Percentiles rank a stretch among this genome's conserved stretches.
phyloP scores from a whole-genome alignment of 92 coral and sea anemone genomes.

The Diadumene lineata region DNA sequence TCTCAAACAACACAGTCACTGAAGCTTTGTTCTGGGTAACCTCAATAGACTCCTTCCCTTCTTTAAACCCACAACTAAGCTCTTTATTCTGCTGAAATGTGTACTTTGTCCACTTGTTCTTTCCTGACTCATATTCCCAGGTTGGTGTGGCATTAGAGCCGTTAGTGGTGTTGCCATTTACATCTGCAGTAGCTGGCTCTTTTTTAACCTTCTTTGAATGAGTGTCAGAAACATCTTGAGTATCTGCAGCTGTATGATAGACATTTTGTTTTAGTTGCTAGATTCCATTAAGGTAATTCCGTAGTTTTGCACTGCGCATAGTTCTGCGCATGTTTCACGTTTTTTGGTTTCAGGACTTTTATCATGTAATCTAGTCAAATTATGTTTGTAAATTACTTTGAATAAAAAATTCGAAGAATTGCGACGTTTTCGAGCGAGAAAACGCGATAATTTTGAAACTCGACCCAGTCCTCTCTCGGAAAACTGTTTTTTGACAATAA shows the following conservation, averaged over 20 bases:
- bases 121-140: slow-evolving; percentile 79
- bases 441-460: too few species aligned
- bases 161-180: background rate
- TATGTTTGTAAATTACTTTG: too few species aligned
- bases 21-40: slow-evolving; percentile 54
- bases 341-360: too few species aligned
- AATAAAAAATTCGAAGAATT: too few species aligned
- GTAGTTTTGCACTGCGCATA: too few species aligned
- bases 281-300: too few species aligned
- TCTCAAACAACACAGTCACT: slow-evolving; percentile 63
- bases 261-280: too few species aligned
- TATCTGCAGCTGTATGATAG: slow-evolving; percentile 30
- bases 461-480: too few species aligned
- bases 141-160: background rate
- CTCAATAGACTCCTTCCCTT: slow-evolving; percentile 56
- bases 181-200: slow-evolving; percentile 27
- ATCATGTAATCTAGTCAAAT: too few species aligned
- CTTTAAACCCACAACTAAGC: slow-evolving; percentile 62
- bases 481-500: too few species aligned
- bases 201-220: slow-evolving; percentile 45
- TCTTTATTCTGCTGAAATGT: slow-evolving; percentile 56
- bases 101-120: slow-evolving; percentile 65
- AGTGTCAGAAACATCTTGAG: background rate
- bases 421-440: too few species aligned
- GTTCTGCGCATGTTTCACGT: too few species aligned